Conservation (phyloP, 1,140 invertebrate species). For the Scaptodrosophila lebanonensis region DNA sequence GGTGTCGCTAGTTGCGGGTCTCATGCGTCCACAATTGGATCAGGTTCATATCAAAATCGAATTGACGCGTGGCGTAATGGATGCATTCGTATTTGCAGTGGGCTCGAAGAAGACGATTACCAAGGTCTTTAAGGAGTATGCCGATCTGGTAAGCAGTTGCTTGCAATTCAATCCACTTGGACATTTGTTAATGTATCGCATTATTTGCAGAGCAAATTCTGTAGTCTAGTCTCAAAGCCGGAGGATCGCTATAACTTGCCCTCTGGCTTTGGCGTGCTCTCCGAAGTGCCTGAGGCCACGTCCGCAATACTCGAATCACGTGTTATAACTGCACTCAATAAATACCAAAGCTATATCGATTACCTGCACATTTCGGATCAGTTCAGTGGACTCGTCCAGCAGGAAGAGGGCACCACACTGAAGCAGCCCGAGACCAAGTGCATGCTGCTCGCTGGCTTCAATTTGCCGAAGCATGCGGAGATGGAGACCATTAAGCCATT, state of each 20-base stretch:
- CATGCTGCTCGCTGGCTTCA: conserved; percentile 91
- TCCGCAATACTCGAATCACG: conserved; percentile 88
- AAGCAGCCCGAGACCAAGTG: conserved; percentile 86
- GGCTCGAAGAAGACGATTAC: conserved; percentile 92
- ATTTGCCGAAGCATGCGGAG: conserved; percentile 82
- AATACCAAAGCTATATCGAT: conserved; percentile 92
- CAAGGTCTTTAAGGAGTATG: conserved; percentile 93
- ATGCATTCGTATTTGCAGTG: conserved; percentile 94
- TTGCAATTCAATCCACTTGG: background rate
- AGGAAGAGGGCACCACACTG: conserved; percentile 82
- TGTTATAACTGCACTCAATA: conserved; percentile 88
- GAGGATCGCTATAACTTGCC: conserved; percentile 94
- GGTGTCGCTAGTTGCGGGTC: conserved; percentile 89
- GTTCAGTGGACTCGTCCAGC: conserved; percentile 91
- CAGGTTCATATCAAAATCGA: conserved; percentile 91
- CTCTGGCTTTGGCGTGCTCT: conserved; percentile 87
- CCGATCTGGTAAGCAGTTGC: conserved; percentile 88
- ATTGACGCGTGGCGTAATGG: conserved; percentile 93
- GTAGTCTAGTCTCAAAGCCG: conserved; percentile 89
- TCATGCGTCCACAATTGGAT: conserved; percentile 91
- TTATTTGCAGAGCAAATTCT: conserved; percentile 87
- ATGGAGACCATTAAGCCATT: conserved; percentile 88
- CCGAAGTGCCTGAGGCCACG: conserved; percentile 92
- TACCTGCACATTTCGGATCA: conserved; percentile 99
- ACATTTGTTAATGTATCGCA: too few species aligned